Evolutionary conservation across 2,888 invertebrate species (phyloP).

Genomic region (Drosophila siamana): DNA sequence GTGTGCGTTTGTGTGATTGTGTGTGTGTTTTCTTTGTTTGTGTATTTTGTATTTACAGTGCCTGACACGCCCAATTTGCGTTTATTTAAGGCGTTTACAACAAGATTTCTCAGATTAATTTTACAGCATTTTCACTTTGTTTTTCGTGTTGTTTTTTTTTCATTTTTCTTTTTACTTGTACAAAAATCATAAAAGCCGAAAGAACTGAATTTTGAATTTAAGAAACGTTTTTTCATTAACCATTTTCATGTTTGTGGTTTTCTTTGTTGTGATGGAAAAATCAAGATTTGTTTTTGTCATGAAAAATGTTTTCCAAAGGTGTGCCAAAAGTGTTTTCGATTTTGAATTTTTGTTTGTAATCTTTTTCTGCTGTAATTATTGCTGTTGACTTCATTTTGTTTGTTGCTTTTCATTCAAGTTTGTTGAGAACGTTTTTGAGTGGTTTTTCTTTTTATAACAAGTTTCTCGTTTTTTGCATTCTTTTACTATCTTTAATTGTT

Average conservation of each 20-base stretch:
- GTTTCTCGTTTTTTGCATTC: slow-evolving; percentile 46
- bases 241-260: slow-evolving; percentile 33
- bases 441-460: slow-evolving; percentile 72
- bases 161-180: slow-evolving; percentile 29
- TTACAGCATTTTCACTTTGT: slow-evolving; percentile 61
- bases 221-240: slow-evolving; percentile 23
- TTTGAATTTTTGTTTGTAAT: slow-evolving; percentile 58
- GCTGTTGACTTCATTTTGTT: slow-evolving; percentile 32
- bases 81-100: slow-evolving; percentile 53
- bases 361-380: slow-evolving; percentile 42
- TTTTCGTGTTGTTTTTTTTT: slow-evolving; percentile 32
- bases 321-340: slow-evolving; percentile 79
- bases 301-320: slow-evolving; percentile 84
- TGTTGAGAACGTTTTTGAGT: slow-evolving; percentile 85
- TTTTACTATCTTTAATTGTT: slow-evolving; percentile 58
- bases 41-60: slow-evolving; percentile 44
- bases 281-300: slow-evolving; percentile 27
- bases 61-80: slow-evolving; percentile 25
- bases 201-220: slow-evolving; percentile 83
- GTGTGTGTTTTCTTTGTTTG: slow-evolving; percentile 16
- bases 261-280: slow-evolving; percentile 19
- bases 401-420: slow-evolving; percentile 66
- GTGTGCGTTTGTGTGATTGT: slow-evolving; percentile 27
- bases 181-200: slow-evolving; percentile 75
- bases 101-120: slow-evolving; percentile 52